Conservation (phyloP, 2,797 vertebrate species). For the Erpetoichthys calabaricus region DNA sequence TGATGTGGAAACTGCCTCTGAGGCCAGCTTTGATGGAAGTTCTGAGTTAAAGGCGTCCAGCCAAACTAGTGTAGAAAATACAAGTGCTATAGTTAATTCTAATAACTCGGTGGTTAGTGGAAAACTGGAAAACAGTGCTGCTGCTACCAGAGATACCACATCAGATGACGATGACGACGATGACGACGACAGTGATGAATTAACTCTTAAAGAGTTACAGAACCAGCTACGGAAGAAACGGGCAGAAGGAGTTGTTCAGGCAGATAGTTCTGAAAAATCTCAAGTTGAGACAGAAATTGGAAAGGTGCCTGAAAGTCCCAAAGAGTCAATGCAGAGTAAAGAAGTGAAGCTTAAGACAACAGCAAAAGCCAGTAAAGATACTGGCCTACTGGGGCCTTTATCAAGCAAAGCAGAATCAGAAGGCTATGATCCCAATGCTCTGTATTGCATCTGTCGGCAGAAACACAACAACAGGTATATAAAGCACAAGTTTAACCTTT, state of each 20-base stretch:
- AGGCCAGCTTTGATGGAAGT: conserved; percentile 47
- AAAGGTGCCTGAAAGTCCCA: conserved; percentile 7
- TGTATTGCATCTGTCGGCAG: conserved; percentile 77
- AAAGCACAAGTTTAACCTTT: neutral
- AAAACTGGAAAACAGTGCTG: conserved; percentile 6
- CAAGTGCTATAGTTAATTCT: conserved; percentile 41
- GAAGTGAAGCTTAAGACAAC: conserved; percentile 23
- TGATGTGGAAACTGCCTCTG: conserved; percentile 58
- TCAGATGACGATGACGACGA: conserved; percentile 37
- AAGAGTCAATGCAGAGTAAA: conserved; percentile 22
- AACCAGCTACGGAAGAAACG: conserved; percentile 41
- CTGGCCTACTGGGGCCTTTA: conserved; percentile 14
- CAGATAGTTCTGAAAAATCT: conserved; percentile 33
- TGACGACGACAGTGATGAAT: conserved; percentile 67
- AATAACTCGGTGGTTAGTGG: conserved; percentile 25
- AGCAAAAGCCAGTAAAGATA: conserved; percentile 20
- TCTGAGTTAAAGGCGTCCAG: conserved; percentile 42
- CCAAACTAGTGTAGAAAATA: conserved; percentile 25
- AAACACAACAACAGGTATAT: conserved; percentile 74
- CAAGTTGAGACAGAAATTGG: neutral
- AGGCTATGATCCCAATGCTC: conserved; percentile 52
- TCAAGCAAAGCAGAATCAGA: conserved; percentile 49
- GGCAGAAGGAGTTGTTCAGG: conserved; percentile 32
- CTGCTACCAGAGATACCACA: conserved; percentile 13
- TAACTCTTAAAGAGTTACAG: conserved; percentile 54